Evolutionary conservation across 2,888 invertebrate species (phyloP), one percentile per base, ranked within the genome.

Genomic region (Caenorhabditis sp.): DNA sequence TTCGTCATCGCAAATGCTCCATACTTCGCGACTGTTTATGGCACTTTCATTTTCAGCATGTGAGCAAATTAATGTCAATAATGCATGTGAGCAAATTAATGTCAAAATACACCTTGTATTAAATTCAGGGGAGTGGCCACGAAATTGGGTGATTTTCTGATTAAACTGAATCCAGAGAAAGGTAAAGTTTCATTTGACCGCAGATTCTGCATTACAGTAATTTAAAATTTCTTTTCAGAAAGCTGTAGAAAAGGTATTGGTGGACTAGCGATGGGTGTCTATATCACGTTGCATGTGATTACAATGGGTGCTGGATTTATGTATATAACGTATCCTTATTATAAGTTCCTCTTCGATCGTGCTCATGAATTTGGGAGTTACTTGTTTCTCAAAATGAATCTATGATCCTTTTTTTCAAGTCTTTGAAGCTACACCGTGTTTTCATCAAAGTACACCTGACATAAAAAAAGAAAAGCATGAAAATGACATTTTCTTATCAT

Each of bases 1-100:
- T 77, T 77, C 19, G 3, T 70, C 1, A 69, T 77, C 16, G 69
- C 69, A 0, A 77, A 77, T 51, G 38, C 63, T 1, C 69, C 69
- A 0, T 54, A 59, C 31, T 61, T 61, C 16, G 63, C 16, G 8
- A 49, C 69, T 10, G 10, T 77, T 6, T 41, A 51, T 26, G 77
- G 19, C 0, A 70, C 69, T 5, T 77, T 70, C 28, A 2, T 26
- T n/a, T 14, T 77, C 8, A 70, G 69, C 68, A 77, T 77, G 77
- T 70, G 31, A 63, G 77, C 47, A 0, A 16, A 47, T 22, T 51
- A 10, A 12, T 28, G 12, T 14, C 5, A 28, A 16, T 10, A 28
- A 68, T 28, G n/a, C n/a, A n/a, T n/a, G n/a, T n/a, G n/a, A 4
- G 31, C 31, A n/a, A 1, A 49, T 61, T 24, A 28, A 24, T 1